phyloP scores from a whole-genome alignment of 2,797 vertebrate species.

The Miichthys miiuy region DNA sequence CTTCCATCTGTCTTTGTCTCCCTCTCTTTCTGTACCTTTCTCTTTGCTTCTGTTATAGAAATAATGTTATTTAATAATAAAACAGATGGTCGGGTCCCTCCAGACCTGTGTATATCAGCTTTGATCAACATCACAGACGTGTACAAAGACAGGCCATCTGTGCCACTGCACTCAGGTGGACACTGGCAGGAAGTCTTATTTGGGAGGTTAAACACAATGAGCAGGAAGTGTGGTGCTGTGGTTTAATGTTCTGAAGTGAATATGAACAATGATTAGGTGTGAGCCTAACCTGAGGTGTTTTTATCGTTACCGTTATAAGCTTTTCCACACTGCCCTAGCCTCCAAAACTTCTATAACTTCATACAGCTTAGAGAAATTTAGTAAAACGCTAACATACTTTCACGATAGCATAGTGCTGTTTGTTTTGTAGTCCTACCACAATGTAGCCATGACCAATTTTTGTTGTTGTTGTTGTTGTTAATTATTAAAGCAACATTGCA shows the following conservation, averaged over 20 bases:
- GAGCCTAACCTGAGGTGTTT: constrained; percentile 3
- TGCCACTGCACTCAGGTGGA: constrained; percentile 67
- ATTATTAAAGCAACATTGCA: constrained; percentile 34
- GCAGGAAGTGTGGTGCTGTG: constrained; percentile 59
- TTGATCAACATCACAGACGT: constrained; percentile 64
- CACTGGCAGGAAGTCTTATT: constrained; percentile 74
- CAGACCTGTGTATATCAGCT: constrained; percentile 58
- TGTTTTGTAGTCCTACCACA: background rate
- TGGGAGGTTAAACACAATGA: constrained; percentile 66
- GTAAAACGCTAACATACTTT: background rate
- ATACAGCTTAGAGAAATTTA: background rate
- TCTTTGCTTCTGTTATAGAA: constrained; percentile 35
- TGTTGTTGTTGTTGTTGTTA: constrained; percentile 5
- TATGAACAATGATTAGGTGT: constrained; percentile 8
- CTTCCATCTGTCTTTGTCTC: constrained; percentile 42
- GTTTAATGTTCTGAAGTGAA: constrained; percentile 45
- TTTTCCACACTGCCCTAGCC: background rate
- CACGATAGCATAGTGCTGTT: background rate
- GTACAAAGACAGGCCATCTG: constrained; percentile 65
- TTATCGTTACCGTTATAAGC: background rate
- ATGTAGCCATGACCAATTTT: background rate
- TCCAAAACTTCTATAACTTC: background rate
- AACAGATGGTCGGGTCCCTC: constrained; percentile 66
- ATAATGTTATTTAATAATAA: constrained; percentile 61
- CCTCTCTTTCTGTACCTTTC: background rate